These are phyloP conservation scores for Anarhynchus alexandrinus DNA, from an alignment of 2,113 vertebrate genomes.

Conservation along the genomic window DNA sequence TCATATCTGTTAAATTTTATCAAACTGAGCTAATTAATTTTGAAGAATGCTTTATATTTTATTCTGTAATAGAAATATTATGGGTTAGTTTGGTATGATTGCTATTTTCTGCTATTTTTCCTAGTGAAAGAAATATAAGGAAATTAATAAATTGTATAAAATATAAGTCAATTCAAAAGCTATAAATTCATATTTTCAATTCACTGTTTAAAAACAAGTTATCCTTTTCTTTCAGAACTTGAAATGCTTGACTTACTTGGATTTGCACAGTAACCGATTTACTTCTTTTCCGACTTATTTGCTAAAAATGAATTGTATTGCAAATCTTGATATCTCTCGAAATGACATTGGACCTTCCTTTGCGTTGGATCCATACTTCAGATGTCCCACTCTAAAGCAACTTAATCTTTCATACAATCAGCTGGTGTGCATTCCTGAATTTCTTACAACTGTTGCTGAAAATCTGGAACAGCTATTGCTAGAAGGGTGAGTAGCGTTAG, in stretches of 20 bases:
- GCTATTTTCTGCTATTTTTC: not conserved
- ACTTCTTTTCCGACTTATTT: slow-evolving; percentile 78
- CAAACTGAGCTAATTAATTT: not conserved
- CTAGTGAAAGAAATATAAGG: not conserved
- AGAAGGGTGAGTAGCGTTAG: slow-evolving; percentile 81
- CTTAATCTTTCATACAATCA: slow-evolving; percentile 92
- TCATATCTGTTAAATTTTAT: not conserved
- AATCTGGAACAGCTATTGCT: slow-evolving; percentile 85
- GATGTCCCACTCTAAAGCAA: slow-evolving; percentile 81
- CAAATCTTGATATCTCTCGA: slow-evolving; percentile 85
- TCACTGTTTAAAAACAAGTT: not conserved
- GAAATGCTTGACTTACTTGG: slow-evolving; percentile 85
- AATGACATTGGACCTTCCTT: slow-evolving; percentile 86
- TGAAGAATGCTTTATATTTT: not conserved
- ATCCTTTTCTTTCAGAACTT: slow-evolving; percentile 76
- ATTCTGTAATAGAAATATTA: not conserved
- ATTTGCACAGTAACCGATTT: slow-evolving; percentile 90
- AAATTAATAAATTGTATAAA: not conserved
- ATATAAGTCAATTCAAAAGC: not conserved
- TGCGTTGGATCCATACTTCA: slow-evolving; percentile 67
- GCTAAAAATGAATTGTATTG: slow-evolving; percentile 82
- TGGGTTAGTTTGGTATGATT: not conserved
- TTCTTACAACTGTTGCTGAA: slow-evolving; percentile 68
- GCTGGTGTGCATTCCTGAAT: slow-evolving; percentile 75
- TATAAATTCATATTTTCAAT: not conserved